These are phyloP conservation scores for Chloromyia formosa DNA, from an alignment of 2,888 invertebrate genomes.

Conservation along the genomic window DNA sequence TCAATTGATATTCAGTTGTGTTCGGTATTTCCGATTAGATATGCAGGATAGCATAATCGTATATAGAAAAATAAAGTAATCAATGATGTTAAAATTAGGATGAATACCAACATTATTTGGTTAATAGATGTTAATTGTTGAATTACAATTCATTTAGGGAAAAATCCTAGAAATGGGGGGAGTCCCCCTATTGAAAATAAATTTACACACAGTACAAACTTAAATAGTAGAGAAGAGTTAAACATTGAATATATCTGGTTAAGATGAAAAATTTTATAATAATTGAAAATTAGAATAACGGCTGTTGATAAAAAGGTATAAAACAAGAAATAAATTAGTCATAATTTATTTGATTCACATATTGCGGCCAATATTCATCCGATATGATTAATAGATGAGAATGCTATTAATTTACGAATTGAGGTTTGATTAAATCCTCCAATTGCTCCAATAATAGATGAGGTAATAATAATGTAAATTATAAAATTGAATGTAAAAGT, in stretches of 20 bases:
- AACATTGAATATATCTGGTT: constrained; percentile 66
- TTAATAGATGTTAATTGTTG: constrained; percentile 66
- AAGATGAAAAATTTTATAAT: constrained; percentile 65
- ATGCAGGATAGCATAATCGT: constrained; percentile 65
- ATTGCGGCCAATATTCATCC: constrained; percentile 67
- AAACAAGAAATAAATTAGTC: constrained; percentile 65
- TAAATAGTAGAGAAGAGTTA: constrained; percentile 60
- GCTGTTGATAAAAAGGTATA: constrained; percentile 65
- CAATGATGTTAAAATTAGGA: constrained; percentile 67
- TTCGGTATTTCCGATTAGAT: constrained; percentile 66
- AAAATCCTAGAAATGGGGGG: constrained; percentile 71
- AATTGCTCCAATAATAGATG: constrained; percentile 66
- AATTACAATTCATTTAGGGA: constrained; percentile 70
- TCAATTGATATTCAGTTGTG: constrained; percentile 62
- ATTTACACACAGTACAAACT: constrained; percentile 67
- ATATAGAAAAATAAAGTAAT: constrained; percentile 69
- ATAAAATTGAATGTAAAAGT: constrained; percentile 63
- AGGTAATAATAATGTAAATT: constrained; percentile 64
- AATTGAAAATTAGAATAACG: constrained; percentile 65
- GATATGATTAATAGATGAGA: constrained; percentile 73
- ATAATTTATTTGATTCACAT: constrained; percentile 65
- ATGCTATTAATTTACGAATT: constrained; percentile 69
- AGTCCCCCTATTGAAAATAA: constrained; percentile 69
- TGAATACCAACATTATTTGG: constrained; percentile 62
- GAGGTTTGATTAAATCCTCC: constrained; percentile 67